A percentile compares a stretch with the other conserved stretches of the same genome.
Conservation (phyloP, 2,797 vertebrate species). For the Chelon auratus region DNA sequence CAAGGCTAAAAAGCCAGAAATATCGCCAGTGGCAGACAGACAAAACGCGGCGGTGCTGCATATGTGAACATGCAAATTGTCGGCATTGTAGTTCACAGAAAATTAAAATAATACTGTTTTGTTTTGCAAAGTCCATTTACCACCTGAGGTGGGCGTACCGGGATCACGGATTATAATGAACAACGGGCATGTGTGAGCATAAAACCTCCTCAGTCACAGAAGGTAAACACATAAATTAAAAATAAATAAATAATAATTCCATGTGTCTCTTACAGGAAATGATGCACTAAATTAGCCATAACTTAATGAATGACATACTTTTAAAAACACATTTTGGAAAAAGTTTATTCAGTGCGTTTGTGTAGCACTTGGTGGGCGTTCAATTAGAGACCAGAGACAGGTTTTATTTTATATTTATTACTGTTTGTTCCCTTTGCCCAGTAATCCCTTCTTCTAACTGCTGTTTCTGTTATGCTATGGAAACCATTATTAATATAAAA, state of each 20-base stretch:
- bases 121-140: conserved; percentile 52
- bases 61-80: conserved; percentile 48
- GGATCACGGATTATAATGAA: not conserved
- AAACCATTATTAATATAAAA: not conserved
- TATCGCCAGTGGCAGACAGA: not conserved
- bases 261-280: not conserved
- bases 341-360: not conserved
- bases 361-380: not conserved
- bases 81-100: conserved; percentile 1
- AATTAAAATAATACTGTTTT: conserved; percentile 42
- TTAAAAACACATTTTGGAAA: conserved; percentile 8
- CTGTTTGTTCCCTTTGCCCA: conserved; percentile 10
- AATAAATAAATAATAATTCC: not conserved
- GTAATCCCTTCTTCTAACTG: conserved; percentile 32
- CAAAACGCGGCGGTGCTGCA: not conserved
- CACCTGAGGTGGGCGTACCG: not conserved
- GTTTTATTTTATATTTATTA: not conserved
- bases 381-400: conserved; percentile 29
- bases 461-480: conserved; percentile 7
- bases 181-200: conserved; percentile 1
- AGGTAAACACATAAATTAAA: not conserved
- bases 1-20: not conserved
- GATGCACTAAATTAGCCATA: not conserved
- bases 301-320: conserved; percentile 7
- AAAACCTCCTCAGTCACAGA: no score